These are phyloP conservation scores for Ommatoiulus sabulosus DNA, from an alignment of 2,888 invertebrate species.

Conservation along the genomic window DNA sequence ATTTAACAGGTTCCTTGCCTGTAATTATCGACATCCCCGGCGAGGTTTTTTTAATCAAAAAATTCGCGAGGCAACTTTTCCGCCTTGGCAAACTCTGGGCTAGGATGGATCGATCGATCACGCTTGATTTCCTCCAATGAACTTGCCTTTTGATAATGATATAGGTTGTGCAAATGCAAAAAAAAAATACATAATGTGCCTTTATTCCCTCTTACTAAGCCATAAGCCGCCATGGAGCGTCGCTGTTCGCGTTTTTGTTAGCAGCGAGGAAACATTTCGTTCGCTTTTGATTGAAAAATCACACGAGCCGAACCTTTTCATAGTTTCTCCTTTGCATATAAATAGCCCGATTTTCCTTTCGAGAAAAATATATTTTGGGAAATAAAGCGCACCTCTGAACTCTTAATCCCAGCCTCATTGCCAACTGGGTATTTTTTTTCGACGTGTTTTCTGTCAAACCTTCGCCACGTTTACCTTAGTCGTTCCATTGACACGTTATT, in stretches of 20 bases:
- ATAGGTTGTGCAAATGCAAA: slow-evolving; percentile 37
- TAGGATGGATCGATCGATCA: slow-evolving; percentile 31
- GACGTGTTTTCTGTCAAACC: background rate
- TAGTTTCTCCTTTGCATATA: slow-evolving; percentile 39
- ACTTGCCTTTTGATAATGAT: slow-evolving; percentile 36
- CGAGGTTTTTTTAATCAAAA: background rate
- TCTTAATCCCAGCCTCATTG: slow-evolving; percentile 24
- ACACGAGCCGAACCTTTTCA: slow-evolving; percentile 43
- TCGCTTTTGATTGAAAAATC: slow-evolving; percentile 36
- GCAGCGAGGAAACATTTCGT: slow-evolving; percentile 24
- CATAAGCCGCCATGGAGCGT: slow-evolving; percentile 12
- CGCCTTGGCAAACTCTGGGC: background rate
- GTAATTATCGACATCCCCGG: background rate
- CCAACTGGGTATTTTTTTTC: background rate
- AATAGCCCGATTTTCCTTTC: slow-evolving; percentile 30
- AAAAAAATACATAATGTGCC: slow-evolving; percentile 32
- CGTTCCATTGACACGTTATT: slow-evolving; percentile 24
- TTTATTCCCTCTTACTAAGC: slow-evolving; percentile 43
- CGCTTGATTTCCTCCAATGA: slow-evolving; percentile 36
- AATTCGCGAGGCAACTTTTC: background rate
- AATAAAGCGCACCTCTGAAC: slow-evolving; percentile 43
- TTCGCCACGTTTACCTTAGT: slow-evolving; percentile 17
- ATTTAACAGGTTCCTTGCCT: slow-evolving; percentile 32
- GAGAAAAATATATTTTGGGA: slow-evolving; percentile 33
- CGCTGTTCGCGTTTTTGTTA: slow-evolving; percentile 19